Conservation (phyloP, 2,888 invertebrate species). For the Heteromyza rotundicornis region DNA sequence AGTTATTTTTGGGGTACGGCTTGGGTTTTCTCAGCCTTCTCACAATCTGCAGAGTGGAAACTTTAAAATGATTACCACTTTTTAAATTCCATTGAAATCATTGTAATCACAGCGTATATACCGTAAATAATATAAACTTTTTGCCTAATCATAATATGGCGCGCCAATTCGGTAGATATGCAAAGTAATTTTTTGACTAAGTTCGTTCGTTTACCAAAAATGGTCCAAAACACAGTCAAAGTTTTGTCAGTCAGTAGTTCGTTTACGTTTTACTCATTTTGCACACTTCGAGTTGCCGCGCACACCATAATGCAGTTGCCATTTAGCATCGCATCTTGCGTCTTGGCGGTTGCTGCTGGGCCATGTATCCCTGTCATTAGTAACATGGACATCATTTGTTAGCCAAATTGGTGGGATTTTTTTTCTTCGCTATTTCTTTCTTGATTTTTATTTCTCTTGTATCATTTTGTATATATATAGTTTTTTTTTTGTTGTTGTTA, state of each 20-base stretch:
- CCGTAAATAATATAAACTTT: no score
- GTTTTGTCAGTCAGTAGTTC: not conserved
- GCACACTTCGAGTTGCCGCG: not conserved
- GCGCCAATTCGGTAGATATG: constrained; percentile 1
- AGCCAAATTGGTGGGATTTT: constrained; percentile 1
- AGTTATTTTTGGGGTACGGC: no score
- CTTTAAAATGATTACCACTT: no score
- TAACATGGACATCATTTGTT: constrained; percentile 21
- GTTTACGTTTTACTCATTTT: not conserved
- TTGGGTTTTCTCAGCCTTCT: not conserved
- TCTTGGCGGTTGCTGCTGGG: not conserved
- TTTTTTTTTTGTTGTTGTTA: not conserved
- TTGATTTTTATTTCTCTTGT: not conserved
- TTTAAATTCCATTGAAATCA: no score
- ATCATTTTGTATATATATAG: no score
- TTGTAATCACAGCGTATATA: no score
- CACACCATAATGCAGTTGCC: not conserved
- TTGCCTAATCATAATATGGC: no score
- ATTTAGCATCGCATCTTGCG: not conserved
- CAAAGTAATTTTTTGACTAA: not conserved
- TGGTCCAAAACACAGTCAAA: not conserved
- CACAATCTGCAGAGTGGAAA: not conserved
- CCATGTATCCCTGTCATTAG: constrained; percentile 19
- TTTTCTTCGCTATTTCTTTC: not conserved
- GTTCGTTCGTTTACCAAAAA: not conserved